A percentile compares a stretch with the other conserved stretches of the same genome.
Conservation (phyloP, 2,888 invertebrate genomes). For the Lacanobia oleracea region DNA sequence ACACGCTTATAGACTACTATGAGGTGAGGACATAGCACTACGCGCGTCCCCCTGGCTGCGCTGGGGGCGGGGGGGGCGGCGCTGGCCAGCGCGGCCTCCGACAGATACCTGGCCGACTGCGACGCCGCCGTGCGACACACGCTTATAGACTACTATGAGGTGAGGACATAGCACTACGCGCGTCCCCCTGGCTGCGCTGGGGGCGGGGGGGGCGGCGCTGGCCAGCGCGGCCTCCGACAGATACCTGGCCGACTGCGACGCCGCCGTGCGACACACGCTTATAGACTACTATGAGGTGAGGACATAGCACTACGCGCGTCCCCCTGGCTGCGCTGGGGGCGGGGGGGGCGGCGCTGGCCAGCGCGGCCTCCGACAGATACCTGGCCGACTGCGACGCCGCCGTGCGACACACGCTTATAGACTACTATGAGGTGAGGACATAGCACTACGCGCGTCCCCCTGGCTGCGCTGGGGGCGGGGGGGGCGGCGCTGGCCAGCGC, state of each 20-base stretch:
- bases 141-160: constrained; percentile 92
- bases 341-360: constrained; percentile 91
- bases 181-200: constrained; percentile 93
- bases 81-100: constrained; percentile 91
- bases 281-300: constrained; percentile 91
- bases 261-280: constrained; percentile 86
- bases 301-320: constrained; percentile 76
- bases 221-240: constrained; percentile 91
- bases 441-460: constrained; percentile 85
- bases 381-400: constrained; percentile 85
- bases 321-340: constrained; percentile 93
- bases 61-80: constrained; percentile 92
- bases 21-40: constrained; percentile 81
- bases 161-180: constrained; percentile 65
- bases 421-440: constrained; percentile 91
- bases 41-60: constrained; percentile 92
- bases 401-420: constrained; percentile 87
- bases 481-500: constrained; percentile 91
- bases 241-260: constrained; percentile 89
- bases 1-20: constrained; percentile 91
- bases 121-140: constrained; percentile 85
- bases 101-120: constrained; percentile 91
- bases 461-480: constrained; percentile 93
- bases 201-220: constrained; percentile 91
- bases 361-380: constrained; percentile 92